A percentile compares a stretch with the other conserved stretches of the same genome.
Conservation (phyloP, 30 jellyfish, hydroid and myxozoan species). For the Mastigias papua region DNA sequence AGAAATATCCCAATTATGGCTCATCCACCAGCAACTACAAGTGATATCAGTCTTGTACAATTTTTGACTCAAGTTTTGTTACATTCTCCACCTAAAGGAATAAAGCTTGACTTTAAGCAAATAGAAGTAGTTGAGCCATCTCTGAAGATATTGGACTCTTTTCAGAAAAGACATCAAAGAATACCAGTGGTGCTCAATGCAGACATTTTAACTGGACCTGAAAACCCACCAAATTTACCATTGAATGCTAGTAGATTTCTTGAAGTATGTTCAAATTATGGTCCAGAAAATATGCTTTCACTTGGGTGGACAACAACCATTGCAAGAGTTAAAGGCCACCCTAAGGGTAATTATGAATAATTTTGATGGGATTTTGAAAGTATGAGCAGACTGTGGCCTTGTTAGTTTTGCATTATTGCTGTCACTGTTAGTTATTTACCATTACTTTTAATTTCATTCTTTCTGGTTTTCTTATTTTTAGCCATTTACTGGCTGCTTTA, state of each 20-base stretch:
- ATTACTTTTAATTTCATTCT: too few relatives aligned
- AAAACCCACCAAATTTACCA: conserved; percentile 74
- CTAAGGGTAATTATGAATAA: conserved; percentile 14
- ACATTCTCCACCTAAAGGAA: conserved; percentile 63
- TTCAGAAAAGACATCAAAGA: not conserved
- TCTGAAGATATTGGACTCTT: conserved; percentile 62
- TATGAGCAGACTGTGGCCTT: too few relatives aligned
- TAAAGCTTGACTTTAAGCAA: conserved; percentile 90
- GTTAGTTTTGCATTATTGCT: too few relatives aligned
- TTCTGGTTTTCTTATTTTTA: too few relatives aligned
- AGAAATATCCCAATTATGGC: conserved; percentile 89
- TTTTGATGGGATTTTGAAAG: too few relatives aligned
- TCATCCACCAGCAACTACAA: conserved; percentile 88
- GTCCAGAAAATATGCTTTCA: conserved; percentile 53
- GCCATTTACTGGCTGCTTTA: too few relatives aligned
- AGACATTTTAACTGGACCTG: conserved; percentile 91
- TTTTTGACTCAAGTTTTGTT: conserved; percentile 49
- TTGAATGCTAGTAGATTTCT: conserved; percentile 70
- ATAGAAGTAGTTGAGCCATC: conserved; percentile 82
- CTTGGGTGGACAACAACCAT: conserved; percentile 93
- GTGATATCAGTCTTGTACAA: conserved; percentile 79
- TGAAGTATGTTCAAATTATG: conserved; percentile 22
- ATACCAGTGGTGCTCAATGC: conserved; percentile 75
- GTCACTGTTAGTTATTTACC: too few relatives aligned
- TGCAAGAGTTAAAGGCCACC: conserved; percentile 18